Conservation (phyloP, 1,140 invertebrate genomes). For the Antheraea mylitta region DNA sequence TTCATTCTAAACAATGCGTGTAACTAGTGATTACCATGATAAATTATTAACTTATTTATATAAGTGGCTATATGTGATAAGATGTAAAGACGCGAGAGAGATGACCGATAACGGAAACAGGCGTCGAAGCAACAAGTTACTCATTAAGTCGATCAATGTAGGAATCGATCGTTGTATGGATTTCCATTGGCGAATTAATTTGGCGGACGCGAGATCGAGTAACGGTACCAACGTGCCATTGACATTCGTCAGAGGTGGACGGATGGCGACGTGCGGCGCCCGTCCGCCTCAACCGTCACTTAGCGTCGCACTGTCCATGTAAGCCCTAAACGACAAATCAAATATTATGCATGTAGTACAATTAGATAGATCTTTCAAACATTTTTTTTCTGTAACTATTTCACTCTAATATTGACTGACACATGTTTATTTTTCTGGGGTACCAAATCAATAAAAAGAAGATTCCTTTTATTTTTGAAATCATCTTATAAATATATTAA, state of each 20-base stretch:
- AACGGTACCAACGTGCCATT: conserved; percentile 74
- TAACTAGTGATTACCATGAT: not conserved
- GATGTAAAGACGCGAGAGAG: conserved; percentile 37
- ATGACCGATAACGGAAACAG: conserved; percentile 55
- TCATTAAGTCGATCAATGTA: conserved; percentile 61
- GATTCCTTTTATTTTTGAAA: too few relatives aligned
- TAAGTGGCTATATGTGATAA: conserved; percentile 19
- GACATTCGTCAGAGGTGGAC: conserved; percentile 71
- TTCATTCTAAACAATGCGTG: not conserved
- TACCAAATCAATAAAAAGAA: too few relatives aligned
- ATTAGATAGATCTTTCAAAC: too few relatives aligned
- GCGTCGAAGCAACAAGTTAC: conserved; percentile 59
- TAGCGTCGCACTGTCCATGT: not conserved
- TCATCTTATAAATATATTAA: not conserved
- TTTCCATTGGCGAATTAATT: conserved; percentile 75
- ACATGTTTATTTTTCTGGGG: too few relatives aligned
- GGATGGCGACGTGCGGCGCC: conserved; percentile 21
- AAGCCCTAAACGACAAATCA: not conserved
- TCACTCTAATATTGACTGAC: too few relatives aligned
- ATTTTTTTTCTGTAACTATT: too few relatives aligned
- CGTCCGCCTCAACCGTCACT: conserved; percentile 15
- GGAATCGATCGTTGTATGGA: conserved; percentile 62
- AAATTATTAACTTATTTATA: conserved; percentile 1
- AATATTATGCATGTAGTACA: not conserved
- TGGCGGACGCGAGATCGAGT: conserved; percentile 68